Evolutionary conservation across 2,113 vertebrate genomes (phyloP).

Genomic region (Dicerorhinus sumatrensis): DNA sequence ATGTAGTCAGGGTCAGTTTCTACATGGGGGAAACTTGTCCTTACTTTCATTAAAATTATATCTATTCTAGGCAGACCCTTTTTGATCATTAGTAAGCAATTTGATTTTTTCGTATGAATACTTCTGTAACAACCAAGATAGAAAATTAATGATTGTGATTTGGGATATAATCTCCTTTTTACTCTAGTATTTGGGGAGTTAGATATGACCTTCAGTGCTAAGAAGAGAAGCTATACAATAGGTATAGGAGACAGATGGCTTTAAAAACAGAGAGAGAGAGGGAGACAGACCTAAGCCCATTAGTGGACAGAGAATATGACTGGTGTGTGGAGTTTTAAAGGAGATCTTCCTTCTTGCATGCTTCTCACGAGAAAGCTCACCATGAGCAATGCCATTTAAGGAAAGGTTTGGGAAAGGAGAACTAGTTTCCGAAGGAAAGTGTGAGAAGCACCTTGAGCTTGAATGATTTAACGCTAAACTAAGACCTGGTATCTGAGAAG

Average conservation of each 20-base stretch:
- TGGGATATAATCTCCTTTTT: slow-evolving; percentile 40
- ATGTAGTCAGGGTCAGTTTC: background rate
- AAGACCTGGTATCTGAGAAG: slow-evolving; percentile 70
- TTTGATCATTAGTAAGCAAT: slow-evolving; percentile 43
- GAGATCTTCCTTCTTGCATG: background rate
- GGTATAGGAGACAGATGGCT: background rate
- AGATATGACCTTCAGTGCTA: background rate
- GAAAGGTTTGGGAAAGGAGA: slow-evolving; percentile 61
- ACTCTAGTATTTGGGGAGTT: background rate
- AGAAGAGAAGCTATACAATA: background rate
- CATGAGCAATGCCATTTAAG: slow-evolving; percentile 49
- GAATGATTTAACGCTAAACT: slow-evolving; percentile 79
- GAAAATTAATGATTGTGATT: background rate
- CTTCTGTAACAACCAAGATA: slow-evolving; percentile 22
- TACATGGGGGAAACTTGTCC: background rate
- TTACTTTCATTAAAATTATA: slow-evolving; percentile 29
- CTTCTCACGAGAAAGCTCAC: background rate
- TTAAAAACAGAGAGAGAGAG: background rate
- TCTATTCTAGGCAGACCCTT: background rate
- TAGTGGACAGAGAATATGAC: background rate
- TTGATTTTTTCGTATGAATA: slow-evolving; percentile 39
- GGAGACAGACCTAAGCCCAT: background rate
- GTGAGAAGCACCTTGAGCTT: slow-evolving; percentile 73
- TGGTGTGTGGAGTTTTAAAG: background rate
- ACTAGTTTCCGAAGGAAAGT: slow-evolving; percentile 75